Base-by-base conservation (phyloP, 2,113 vertebrate species). In the Plecturocebus donacophilus region DNA sequence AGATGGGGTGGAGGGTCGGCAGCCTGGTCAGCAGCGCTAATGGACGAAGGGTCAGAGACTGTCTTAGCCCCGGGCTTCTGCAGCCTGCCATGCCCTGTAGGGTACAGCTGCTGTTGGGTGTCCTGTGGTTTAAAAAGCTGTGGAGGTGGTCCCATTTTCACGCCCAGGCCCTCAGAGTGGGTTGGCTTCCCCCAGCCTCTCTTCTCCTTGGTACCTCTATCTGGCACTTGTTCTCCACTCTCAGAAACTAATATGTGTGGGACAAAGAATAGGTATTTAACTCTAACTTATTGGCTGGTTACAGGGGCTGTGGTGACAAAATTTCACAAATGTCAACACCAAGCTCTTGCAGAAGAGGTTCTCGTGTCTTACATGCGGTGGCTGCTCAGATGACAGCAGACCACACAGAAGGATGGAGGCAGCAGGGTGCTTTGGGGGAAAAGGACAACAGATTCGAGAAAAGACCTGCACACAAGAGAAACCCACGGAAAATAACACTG, bases 351-450 rank as follows among this genome's bases (percentile, higher is more conserved):
- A 61, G 45, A 68, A 52, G 45, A 81, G 56, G 45, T 8, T 30
- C 3, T 35, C 66, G 21, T 0, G 1, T 49, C 32, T 52, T 56
- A 38, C 52, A 12, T 8, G 20, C 0, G 42, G 11, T 0, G 1
- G 61, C 52, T 64, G 35, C 79, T 32, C 23, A 30, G 58, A 17
- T 1, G 47, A n/a, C 81, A 92, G 58, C 45, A 12, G 45, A 56
- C 4, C 81, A 9, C 27, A 40, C 2, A 45, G 70, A 45, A 93
- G 23, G 38, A 75, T 79, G 35, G 25, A n/a, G 64, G n/a, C n/a
- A 82, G 27, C 42, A 64, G 45, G n/a, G 27, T 38, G 35, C 23
- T n/a, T 38, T 56, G 5, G 25, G 19, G 8, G 12, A 54, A 27
- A 79, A 54, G n/a, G 7, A 49, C 5, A 90, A 42, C 5, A 82